A percentile compares a stretch with the other conserved stretches of the same genome.
Evolutionary conservation across 2,888 invertebrate genomes (phyloP).

Genomic region (Dryobotodes eremita): DNA sequence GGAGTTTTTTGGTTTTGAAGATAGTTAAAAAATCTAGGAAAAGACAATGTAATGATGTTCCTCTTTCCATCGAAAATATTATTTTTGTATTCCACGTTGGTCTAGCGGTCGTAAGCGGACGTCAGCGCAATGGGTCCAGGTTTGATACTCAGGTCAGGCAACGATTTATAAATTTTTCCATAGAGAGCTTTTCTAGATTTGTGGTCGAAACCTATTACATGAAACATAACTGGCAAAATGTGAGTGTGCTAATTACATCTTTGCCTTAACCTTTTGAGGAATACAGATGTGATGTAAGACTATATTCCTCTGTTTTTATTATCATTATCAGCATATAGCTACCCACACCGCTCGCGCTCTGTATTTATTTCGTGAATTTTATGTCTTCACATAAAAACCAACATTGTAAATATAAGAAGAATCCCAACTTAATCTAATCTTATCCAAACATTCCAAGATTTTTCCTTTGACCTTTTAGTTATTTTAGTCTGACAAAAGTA

Average conservation of each 20-base stretch:
- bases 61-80: not conserved
- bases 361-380: not conserved
- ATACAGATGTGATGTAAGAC: not conserved
- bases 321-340: not conserved
- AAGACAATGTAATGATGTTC: not conserved
- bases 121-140: not conserved
- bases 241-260: not conserved
- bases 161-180: not conserved
- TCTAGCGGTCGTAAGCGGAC: too few species aligned
- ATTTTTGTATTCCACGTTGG: not conserved
- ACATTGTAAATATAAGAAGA: not conserved
- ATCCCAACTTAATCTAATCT: not conserved
- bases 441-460: not conserved
- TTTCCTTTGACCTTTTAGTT: constrained; percentile 3
- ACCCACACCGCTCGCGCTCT: accelerated
- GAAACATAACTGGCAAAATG: too few species aligned
- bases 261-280: not conserved
- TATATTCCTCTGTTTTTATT: not conserved
- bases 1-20: too few species aligned
- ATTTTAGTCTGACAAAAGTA: not conserved
- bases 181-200: not conserved
- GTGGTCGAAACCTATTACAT: too few species aligned
- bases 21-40: not conserved
- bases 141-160: not conserved
- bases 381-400: not conserved